Conservation (phyloP, 2,113 vertebrate species). For the Lamprotornis superbus region DNA sequence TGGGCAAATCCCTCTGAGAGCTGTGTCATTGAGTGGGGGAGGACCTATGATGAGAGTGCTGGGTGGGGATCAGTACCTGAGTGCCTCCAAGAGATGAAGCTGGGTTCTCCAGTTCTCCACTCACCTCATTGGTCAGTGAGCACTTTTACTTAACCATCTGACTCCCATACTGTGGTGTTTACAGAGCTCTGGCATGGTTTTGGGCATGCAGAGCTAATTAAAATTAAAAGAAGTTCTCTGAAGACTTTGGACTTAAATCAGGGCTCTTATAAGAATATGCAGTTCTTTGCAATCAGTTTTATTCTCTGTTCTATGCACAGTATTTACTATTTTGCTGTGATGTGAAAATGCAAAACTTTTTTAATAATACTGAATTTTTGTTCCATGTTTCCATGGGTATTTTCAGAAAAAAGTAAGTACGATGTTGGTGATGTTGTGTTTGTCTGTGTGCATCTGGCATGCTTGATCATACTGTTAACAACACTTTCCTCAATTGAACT, state of each 20-base stretch:
- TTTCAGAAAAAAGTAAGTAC: conserved; percentile 73
- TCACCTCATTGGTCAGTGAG: background rate
- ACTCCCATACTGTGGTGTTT: background rate
- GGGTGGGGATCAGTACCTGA: background rate
- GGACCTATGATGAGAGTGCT: background rate
- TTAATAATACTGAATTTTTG: conserved; percentile 66
- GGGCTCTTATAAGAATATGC: background rate
- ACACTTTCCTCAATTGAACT: conserved; percentile 58
- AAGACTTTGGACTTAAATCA: background rate
- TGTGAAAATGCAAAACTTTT: conserved; percentile 49
- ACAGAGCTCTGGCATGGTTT: background rate
- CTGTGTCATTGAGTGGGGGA: accelerated
- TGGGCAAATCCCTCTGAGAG: background rate
- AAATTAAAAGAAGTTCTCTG: background rate
- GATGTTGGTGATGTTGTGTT: conserved; percentile 7
- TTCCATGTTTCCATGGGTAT: conserved; percentile 72
- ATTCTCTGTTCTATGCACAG: background rate
- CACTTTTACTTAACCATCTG: background rate
- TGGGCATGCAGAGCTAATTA: background rate
- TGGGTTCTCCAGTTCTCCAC: background rate
- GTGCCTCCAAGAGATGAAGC: background rate
- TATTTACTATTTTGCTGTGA: conserved; percentile 33
- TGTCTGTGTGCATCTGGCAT: conserved; percentile 61
- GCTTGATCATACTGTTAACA: conserved; percentile 42
- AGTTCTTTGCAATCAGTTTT: background rate